phyloP scores from a whole-genome alignment of 2,113 vertebrate species.

The Conger conger region DNA sequence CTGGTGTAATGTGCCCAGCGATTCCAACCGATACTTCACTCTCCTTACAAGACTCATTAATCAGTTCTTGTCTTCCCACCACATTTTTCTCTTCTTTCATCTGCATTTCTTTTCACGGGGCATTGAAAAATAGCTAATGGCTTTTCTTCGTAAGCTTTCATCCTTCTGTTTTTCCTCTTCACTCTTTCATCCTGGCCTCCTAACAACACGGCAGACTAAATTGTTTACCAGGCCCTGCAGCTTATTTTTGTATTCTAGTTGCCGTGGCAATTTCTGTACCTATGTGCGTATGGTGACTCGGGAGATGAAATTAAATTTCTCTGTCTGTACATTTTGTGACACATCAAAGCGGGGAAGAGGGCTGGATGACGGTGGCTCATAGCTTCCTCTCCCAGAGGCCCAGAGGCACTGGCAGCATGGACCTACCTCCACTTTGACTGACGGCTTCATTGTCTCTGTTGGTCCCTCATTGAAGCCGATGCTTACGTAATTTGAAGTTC shows the following conservation, averaged over 20 bases:
- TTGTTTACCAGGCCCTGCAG: slow-evolving; percentile 67
- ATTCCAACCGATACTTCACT: background rate
- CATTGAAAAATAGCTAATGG: slow-evolving; percentile 57
- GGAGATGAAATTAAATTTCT: slow-evolving; percentile 52
- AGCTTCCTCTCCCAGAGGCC: background rate
- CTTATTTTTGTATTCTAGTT: slow-evolving; percentile 79
- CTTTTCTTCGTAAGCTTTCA: slow-evolving; percentile 69
- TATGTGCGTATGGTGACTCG: slow-evolving; percentile 66
- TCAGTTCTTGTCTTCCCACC: slow-evolving; percentile 35
- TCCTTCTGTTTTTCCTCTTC: slow-evolving; percentile 57
- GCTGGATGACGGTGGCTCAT: background rate
- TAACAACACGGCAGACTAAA: slow-evolving; percentile 58
- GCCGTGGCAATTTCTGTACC: slow-evolving; percentile 71
- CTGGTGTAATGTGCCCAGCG: background rate
- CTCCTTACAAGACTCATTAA: slow-evolving; percentile 51
- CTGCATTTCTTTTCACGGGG: background rate
- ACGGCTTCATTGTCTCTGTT: background rate
- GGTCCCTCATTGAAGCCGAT: slow-evolving; percentile 12
- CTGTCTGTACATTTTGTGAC: slow-evolving; percentile 49
- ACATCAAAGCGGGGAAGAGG: slow-evolving; percentile 26
- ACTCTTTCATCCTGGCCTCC: slow-evolving; percentile 66
- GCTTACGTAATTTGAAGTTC: slow-evolving; percentile 14
- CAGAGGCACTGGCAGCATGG: background rate
- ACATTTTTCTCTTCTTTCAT: background rate
- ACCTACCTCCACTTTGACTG: background rate